phyloP scores from a whole-genome alignment of 2,797 vertebrate species.

The Lepilemur septentrionalis region DNA sequence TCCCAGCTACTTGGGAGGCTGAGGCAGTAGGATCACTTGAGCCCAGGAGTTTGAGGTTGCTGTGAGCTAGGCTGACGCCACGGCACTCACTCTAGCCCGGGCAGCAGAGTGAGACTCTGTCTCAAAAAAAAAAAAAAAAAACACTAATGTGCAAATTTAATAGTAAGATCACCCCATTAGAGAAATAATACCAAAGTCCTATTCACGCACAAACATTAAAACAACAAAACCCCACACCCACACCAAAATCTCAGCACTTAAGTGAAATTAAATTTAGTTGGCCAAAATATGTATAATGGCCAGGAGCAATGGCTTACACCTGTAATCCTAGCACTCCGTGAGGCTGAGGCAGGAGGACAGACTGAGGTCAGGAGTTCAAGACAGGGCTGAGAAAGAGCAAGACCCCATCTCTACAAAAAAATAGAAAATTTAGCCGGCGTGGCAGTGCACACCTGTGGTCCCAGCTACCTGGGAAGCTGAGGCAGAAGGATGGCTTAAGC shows the following conservation, averaged over 20 bases:
- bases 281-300: not conserved
- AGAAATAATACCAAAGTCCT: slow-evolving; percentile 28
- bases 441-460: not conserved
- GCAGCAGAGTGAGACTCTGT: too few species aligned
- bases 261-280: not conserved
- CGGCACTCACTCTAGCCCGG: too few species aligned
- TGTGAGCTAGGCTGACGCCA: too few species aligned
- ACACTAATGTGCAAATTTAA: not conserved
- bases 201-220: not conserved
- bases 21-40: too few species aligned
- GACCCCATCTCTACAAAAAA: not conserved
- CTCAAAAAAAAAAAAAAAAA: too few species aligned
- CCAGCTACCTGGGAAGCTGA: not conserved
- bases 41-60: too few species aligned
- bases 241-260: not conserved
- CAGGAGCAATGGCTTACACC: not conserved
- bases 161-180: not conserved
- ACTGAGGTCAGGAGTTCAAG: not conserved
- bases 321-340: not conserved
- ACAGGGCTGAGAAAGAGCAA: not conserved
- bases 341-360: not conserved
- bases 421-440: not conserved
- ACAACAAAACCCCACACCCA: not conserved
- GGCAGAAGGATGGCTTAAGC: not conserved
- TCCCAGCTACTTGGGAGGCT: too few species aligned